Evolutionary conservation across 1,140 invertebrate species (phyloP).

Genomic region (Drosophila athabasca): DNA sequence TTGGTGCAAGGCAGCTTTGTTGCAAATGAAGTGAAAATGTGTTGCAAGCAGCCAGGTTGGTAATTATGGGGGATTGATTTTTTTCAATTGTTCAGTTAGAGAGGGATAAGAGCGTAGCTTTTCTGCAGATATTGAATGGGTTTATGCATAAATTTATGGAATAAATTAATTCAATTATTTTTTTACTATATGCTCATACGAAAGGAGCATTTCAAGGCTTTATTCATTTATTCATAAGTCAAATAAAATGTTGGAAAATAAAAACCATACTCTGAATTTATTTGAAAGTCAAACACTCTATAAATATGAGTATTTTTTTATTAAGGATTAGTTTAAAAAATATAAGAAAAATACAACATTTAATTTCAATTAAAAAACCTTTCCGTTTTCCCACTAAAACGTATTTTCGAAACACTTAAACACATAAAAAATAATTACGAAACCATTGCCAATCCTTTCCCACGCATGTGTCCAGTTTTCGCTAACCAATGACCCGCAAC

Average conservation of each 20-base stretch:
- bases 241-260: background rate
- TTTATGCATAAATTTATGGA: slow-evolving; percentile 1
- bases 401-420: background rate
- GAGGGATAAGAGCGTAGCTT: background rate
- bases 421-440: background rate
- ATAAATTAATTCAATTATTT: slow-evolving; percentile 19
- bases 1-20: background rate
- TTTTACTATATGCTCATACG: background rate
- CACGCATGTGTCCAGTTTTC: slow-evolving; percentile 9
- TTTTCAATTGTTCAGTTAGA: slow-evolving; percentile 17
- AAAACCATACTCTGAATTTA: too few relatives aligned
- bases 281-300: too few relatives aligned
- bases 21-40: slow-evolving; percentile 65
- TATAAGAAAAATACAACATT: background rate
- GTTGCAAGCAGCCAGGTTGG: slow-evolving; percentile 5
- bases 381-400: too few relatives aligned
- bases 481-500: slow-evolving; percentile 37
- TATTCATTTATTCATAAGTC: background rate
- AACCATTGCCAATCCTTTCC: slow-evolving; percentile 13
- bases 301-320: too few relatives aligned
- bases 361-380: background rate
- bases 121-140: slow-evolving; percentile 24
- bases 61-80: slow-evolving; percentile 38
- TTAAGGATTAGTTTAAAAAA: too few relatives aligned
- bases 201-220: slow-evolving; percentile 1